Evolutionary conservation across 2,888 invertebrate genomes (phyloP).

Genomic region (Nomada fucata): DNA sequence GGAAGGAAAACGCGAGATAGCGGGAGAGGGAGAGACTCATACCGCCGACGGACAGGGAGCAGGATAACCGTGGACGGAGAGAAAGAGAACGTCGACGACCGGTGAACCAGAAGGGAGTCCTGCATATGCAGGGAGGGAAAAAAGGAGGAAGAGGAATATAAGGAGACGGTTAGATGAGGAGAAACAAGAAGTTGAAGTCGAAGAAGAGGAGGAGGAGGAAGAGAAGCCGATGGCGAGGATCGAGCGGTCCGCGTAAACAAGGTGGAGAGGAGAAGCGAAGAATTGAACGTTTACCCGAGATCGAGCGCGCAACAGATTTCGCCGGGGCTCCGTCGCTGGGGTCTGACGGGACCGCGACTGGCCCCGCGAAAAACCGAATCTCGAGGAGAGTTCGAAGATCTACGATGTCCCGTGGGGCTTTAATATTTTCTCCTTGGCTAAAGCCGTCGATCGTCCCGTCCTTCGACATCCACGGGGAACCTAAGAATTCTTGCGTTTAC

Average conservation of each 20-base stretch:
- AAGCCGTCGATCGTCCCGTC: no score
- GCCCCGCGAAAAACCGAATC: not conserved
- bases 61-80: slow-evolving; percentile 29
- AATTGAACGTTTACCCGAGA: slow-evolving; percentile 61
- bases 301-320: slow-evolving; percentile 37
- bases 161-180: slow-evolving; percentile 40
- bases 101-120: slow-evolving; percentile 54
- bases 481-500: no score
- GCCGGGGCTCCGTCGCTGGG: not conserved
- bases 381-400: no score
- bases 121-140: slow-evolving; percentile 48
- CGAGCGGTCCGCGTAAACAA: not conserved
- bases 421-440: not conserved
- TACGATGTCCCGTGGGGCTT: not conserved
- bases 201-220: slow-evolving; percentile 24
- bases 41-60: slow-evolving; percentile 24
- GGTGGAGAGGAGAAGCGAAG: slow-evolving; percentile 23
- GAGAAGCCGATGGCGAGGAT: slow-evolving; percentile 21
- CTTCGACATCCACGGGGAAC: no score
- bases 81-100: slow-evolving; percentile 38
- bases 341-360: not conserved
- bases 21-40: not conserved
- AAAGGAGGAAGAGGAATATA: slow-evolving; percentile 50
- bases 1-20: not conserved
- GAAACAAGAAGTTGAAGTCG: slow-evolving; percentile 44